Evolutionary conservation across 2,888 invertebrate species (phyloP).

Genomic region (Pyrocoelia pectoralis): DNA sequence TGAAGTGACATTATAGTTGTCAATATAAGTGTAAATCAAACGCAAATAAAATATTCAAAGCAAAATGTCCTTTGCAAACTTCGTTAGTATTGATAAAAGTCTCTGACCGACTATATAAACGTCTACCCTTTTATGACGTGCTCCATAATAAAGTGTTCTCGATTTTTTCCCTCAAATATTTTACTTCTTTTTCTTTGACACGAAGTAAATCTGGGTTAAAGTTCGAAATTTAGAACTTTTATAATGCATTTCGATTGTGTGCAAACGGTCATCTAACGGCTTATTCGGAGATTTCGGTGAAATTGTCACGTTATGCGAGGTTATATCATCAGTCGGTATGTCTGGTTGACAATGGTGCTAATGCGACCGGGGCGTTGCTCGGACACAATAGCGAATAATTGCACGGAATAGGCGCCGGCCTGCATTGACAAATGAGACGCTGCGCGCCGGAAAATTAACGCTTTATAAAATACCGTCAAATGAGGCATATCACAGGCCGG

Average conservation of each 20-base stretch:
- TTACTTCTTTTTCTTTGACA: not conserved
- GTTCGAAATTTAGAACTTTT: not conserved
- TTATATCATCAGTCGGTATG: slow-evolving; percentile 32
- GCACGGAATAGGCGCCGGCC: slow-evolving; percentile 49
- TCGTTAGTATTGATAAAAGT: not conserved
- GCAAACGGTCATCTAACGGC: slow-evolving; percentile 18
- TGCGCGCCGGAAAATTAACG: slow-evolving; percentile 45
- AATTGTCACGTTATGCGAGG: slow-evolving; percentile 39
- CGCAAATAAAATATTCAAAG: not conserved
- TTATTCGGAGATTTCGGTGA: slow-evolving; percentile 14
- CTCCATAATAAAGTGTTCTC: not conserved
- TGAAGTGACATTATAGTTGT: not conserved
- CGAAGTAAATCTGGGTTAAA: not conserved
- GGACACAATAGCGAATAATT: slow-evolving; percentile 52
- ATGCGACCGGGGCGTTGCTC: slow-evolving; percentile 47
- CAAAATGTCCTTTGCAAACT: not conserved
- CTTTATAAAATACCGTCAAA: slow-evolving; percentile 46
- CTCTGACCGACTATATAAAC: not conserved
- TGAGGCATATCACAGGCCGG: slow-evolving; percentile 41
- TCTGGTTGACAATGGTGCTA: slow-evolving; percentile 49
- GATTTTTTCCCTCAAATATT: not conserved
- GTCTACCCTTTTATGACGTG: not conserved
- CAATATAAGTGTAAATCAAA: slow-evolving; percentile 1
- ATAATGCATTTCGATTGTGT: not conserved
- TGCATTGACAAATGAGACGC: slow-evolving; percentile 48